Percentiles rank a stretch among this genome's conserved stretches.
Conservation (phyloP, 2,888 invertebrate species). For the Sarcophaga variegata region DNA sequence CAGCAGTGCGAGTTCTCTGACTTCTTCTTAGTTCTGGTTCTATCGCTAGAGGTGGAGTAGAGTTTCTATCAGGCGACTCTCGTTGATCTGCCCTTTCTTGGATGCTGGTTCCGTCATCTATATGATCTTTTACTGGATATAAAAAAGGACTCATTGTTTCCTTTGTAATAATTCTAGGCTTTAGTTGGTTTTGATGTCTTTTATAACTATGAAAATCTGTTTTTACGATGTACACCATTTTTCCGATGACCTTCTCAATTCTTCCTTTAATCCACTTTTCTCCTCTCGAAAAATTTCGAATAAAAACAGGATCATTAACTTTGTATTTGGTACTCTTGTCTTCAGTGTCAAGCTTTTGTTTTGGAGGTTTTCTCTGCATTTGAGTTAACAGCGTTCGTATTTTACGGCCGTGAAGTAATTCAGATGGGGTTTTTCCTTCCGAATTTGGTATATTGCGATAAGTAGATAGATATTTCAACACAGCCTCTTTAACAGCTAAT, state of each 20-base stretch:
- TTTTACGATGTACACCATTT: slow-evolving; percentile 26
- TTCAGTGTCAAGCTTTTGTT: slow-evolving; percentile 11
- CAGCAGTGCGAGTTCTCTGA: slow-evolving; percentile 21
- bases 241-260: slow-evolving; percentile 15
- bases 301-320: slow-evolving; percentile 22
- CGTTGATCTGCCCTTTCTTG: too few relatives aligned
- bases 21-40: slow-evolving; percentile 24
- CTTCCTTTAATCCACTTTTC: slow-evolving; percentile 29
- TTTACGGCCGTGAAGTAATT: slow-evolving; percentile 36
- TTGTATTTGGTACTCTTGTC: slow-evolving; percentile 25
- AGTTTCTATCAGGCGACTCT: too few relatives aligned
- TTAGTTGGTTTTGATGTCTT: not conserved
- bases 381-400: slow-evolving; percentile 32
- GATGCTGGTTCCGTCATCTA: slow-evolving; percentile 5
- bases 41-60: not conserved
- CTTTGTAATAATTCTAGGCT: too few relatives aligned
- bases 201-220: too few relatives aligned
- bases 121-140: slow-evolving; percentile 2
- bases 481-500: not conserved
- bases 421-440: slow-evolving; percentile 25
- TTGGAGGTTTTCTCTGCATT: slow-evolving; percentile 12
- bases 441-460: slow-evolving; percentile 28
- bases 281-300: slow-evolving; percentile 23
- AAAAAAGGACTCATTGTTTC: too few relatives aligned
- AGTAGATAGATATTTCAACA: slow-evolving; percentile 27